Conservation (phyloP, 2,797 vertebrate genomes). For the Kryptolebias ocellatus region DNA sequence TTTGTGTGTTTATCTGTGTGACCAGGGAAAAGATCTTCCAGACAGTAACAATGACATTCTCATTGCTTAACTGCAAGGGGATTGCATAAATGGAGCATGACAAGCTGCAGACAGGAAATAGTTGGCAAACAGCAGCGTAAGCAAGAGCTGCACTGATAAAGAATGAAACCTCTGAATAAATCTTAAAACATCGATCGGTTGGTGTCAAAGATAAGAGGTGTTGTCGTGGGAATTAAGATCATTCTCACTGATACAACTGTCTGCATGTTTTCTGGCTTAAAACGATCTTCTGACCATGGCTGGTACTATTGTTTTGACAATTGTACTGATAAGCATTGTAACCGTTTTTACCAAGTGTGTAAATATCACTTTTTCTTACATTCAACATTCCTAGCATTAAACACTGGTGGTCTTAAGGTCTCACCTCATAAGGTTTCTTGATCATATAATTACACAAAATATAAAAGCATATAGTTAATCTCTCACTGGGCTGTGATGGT, state of each 20-base stretch:
- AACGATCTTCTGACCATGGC: too few relatives aligned
- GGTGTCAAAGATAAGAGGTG: background rate
- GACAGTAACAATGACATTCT: conserved; percentile 52
- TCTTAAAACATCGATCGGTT: background rate
- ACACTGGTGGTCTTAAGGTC: background rate
- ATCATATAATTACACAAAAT: too few relatives aligned
- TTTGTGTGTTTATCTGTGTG: conserved; percentile 21
- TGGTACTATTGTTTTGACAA: background rate
- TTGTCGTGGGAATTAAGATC: too few relatives aligned
- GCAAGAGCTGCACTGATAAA: conserved; percentile 17
- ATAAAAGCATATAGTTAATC: too few relatives aligned
- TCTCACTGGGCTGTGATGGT: too few relatives aligned
- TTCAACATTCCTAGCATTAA: background rate
- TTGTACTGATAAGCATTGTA: background rate
- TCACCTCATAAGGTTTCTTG: background rate
- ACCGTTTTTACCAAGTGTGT: background rate
- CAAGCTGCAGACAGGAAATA: conserved; percentile 62
- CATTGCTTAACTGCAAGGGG: conserved; percentile 47
- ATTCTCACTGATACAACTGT: too few relatives aligned
- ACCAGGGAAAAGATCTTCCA: conserved; percentile 50
- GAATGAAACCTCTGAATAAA: background rate
- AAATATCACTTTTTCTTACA: too few relatives aligned
- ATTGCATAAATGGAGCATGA: conserved; percentile 71
- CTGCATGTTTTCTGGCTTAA: too few relatives aligned
- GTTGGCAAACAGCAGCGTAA: conserved; percentile 36